Percentiles rank a stretch among this genome's conserved stretches.
These are phyloP conservation scores for Bradysia coprophila DNA, from an alignment of 1,140 invertebrate species.

Conservation along the genomic window DNA sequence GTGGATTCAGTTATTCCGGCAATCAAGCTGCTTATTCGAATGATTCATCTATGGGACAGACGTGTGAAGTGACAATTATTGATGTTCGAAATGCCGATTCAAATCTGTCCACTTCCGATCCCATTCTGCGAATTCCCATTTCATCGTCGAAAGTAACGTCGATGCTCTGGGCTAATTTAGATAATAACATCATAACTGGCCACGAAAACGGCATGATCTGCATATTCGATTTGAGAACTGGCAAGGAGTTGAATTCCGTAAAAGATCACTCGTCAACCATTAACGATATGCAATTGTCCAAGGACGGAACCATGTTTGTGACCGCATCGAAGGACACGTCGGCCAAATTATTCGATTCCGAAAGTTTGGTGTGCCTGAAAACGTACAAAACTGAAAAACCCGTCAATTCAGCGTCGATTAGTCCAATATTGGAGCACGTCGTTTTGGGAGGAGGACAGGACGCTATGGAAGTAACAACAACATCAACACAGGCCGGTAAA, in stretches of 20 bases:
- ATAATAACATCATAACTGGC: constrained; percentile 82
- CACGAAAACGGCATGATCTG: constrained; percentile 85
- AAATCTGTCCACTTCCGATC: constrained; percentile 29
- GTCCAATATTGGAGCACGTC: constrained; percentile 86
- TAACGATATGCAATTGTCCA: constrained; percentile 89
- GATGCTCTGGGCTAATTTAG: constrained; percentile 79
- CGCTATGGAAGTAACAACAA: constrained; percentile 97
- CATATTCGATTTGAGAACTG: constrained; percentile 80
- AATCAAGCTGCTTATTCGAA: constrained; percentile 85
- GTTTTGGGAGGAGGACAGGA: constrained; percentile 95
- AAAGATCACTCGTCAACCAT: constrained; percentile 73
- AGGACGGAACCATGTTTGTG: constrained; percentile 90
- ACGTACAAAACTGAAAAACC: constrained; percentile 92
- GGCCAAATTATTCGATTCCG: constrained; percentile 83
- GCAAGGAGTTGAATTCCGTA: constrained; percentile 54
- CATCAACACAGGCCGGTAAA: constrained; percentile 85
- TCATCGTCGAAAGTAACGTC: constrained; percentile 71
- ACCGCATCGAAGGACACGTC: constrained; percentile 90
- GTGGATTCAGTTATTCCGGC: constrained; percentile 83
- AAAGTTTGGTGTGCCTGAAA: constrained; percentile 69
- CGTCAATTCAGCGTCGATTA: constrained; percentile 91
- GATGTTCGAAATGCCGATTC: constrained; percentile 55
- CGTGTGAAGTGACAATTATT: constrained; percentile 77
- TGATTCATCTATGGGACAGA: constrained; percentile 76
- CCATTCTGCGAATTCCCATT: constrained; percentile 41